Percentiles rank a stretch among this genome's conserved stretches.
phyloP scores from a whole-genome alignment of 2,113 vertebrate species.

The Lepisosteus osseus region DNA sequence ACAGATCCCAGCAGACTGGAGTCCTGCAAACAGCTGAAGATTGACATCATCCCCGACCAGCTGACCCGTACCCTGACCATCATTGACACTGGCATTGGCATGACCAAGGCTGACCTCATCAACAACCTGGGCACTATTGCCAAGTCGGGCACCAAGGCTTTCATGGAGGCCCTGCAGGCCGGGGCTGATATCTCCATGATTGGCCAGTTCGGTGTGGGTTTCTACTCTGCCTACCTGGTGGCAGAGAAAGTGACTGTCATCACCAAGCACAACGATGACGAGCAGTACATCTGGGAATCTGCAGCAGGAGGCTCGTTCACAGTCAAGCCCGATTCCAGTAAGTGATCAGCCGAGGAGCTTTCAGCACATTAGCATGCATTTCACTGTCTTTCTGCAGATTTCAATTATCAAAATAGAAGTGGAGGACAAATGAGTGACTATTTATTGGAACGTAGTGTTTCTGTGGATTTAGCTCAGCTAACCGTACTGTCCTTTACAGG shows the following conservation, averaged over 20 bases:
- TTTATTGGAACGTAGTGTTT: background rate
- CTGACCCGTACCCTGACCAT: conserved; percentile 62
- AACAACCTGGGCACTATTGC: conserved; percentile 77
- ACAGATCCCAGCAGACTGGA: conserved; percentile 73
- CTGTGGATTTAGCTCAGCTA: background rate
- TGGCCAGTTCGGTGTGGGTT: conserved; percentile 76
- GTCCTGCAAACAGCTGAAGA: conserved; percentile 71
- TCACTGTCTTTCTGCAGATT: too few relatives aligned
- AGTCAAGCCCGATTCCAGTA: conserved; percentile 59
- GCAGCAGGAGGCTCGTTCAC: conserved; percentile 76
- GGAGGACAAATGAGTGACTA: too few relatives aligned
- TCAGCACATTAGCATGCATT: too few relatives aligned
- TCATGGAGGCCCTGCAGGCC: conserved; percentile 77
- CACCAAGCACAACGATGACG: conserved; percentile 75
- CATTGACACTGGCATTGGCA: conserved; percentile 70
- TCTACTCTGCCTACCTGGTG: conserved; percentile 75
- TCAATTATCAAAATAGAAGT: too few relatives aligned
- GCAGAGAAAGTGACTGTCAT: conserved; percentile 71
- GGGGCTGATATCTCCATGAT: conserved; percentile 79
- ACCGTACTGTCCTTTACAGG: conserved; percentile 35
- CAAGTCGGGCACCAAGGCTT: conserved; percentile 76
- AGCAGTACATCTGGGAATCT: conserved; percentile 75
- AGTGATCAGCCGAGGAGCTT: conserved; percentile 22
- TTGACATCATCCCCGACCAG: conserved; percentile 68
- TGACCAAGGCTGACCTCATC: conserved; percentile 77